A percentile compares a stretch with the other conserved stretches of the same genome.
These are phyloP conservation scores for Serripes groenlandicus DNA, from an alignment of 2,888 invertebrate species.

Conservation along the genomic window DNA sequence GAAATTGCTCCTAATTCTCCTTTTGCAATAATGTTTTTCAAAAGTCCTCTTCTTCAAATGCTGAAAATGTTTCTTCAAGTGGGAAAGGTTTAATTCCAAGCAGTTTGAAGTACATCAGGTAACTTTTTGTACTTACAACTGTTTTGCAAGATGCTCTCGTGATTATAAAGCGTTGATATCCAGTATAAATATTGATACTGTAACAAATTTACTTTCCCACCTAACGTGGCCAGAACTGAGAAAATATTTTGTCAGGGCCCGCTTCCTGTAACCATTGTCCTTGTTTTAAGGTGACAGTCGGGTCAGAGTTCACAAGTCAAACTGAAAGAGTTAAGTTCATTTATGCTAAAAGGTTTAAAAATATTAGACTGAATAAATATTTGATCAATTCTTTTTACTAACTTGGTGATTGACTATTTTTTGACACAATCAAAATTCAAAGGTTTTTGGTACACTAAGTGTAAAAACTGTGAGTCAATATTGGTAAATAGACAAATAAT, in stretches of 20 bases:
- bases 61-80: not conserved
- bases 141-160: too few species aligned
- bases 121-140: too few species aligned
- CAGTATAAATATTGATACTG: slow-evolving; percentile 14
- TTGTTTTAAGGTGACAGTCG: slow-evolving; percentile 5
- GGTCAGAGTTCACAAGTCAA: slow-evolving; percentile 21
- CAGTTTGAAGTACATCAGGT: too few species aligned
- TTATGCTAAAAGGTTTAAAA: slow-evolving; percentile 25
- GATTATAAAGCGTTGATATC: too few species aligned
- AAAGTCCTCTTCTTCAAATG: not conserved
- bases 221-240: not conserved
- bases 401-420: too few species aligned
- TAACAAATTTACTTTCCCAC: slow-evolving; percentile 24
- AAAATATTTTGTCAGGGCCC: slow-evolving; percentile 14
- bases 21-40: not conserved
- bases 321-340: slow-evolving; percentile 18
- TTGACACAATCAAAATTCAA: too few species aligned
- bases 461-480: too few species aligned
- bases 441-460: too few species aligned
- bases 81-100: not conserved
- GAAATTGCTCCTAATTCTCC: too few species aligned
- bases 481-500: too few species aligned
- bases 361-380: slow-evolving; percentile 21
- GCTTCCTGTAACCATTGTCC: slow-evolving; percentile 18
- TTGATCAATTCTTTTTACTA: not conserved